Conservation (phyloP, 2,113 vertebrate genomes). For the Indri indri region DNA sequence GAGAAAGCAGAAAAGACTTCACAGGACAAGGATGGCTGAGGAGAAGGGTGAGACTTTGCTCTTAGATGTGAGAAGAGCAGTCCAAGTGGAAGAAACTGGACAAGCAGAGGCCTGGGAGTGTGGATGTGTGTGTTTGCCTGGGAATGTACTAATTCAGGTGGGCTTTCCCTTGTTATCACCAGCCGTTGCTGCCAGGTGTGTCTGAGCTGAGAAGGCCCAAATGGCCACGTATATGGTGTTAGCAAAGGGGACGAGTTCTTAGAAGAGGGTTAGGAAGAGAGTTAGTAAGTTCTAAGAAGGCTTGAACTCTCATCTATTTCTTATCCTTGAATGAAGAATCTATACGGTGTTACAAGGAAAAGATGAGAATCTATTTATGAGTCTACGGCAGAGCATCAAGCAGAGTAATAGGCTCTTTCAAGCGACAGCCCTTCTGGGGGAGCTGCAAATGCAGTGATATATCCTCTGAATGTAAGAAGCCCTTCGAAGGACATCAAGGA, state of each 20-base stretch:
- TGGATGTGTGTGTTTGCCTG: neutral
- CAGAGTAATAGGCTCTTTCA: neutral
- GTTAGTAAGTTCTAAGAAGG: neutral
- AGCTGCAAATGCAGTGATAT: constrained; percentile 42
- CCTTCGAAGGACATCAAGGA: constrained; percentile 42
- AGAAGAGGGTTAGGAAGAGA: neutral
- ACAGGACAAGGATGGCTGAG: neutral
- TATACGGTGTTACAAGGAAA: neutral
- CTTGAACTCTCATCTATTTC: neutral
- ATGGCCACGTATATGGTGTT: neutral
- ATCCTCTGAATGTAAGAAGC: constrained; percentile 40
- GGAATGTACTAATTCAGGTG: neutral
- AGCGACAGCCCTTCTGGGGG: neutral
- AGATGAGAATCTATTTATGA: neutral
- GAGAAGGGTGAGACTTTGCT: neutral
- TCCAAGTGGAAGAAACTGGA: neutral
- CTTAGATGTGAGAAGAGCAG: neutral
- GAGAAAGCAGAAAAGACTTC: neutral
- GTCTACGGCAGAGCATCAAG: neutral
- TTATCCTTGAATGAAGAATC: neutral
- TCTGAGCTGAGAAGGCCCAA: neutral
- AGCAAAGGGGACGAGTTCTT: neutral
- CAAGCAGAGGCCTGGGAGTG: neutral
- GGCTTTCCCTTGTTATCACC: neutral
- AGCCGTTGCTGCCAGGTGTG: rapidly evolving